These are phyloP conservation scores for Harmothoe impar DNA, from an alignment of 2,888 invertebrate species.

Conservation along the genomic window DNA sequence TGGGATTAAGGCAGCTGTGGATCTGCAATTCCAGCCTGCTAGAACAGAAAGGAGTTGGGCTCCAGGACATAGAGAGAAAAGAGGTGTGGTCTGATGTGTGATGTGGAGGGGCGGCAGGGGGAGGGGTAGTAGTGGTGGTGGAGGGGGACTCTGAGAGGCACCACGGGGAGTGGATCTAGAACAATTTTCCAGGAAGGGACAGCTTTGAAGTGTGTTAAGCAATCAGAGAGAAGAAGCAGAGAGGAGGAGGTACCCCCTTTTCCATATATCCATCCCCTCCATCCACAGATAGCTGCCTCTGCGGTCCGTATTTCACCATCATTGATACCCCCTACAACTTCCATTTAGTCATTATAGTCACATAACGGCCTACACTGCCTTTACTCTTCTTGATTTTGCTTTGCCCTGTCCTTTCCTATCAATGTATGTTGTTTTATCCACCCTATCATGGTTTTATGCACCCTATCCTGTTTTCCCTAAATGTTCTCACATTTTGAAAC, in stretches of 20 bases:
- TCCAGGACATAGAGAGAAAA: no score
- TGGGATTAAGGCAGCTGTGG: not conserved
- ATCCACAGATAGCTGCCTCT: not conserved
- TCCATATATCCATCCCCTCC: not conserved
- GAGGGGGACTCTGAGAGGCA: not conserved
- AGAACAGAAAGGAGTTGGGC: not conserved
- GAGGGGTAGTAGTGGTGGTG: not conserved
- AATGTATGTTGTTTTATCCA: no score
- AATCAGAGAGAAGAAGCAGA: constrained; percentile 24
- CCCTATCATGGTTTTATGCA: no score
- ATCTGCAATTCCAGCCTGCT: not conserved
- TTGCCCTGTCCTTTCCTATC: no score
- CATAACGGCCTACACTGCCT: no score
- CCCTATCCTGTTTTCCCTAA: no score
- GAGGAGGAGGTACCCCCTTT: not conserved
- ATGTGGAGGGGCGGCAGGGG: no score
- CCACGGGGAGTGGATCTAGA: not conserved
- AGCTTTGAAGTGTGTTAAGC: constrained; percentile 47
- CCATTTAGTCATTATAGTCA: no score
- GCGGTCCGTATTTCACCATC: not conserved
- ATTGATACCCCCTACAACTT: no score
- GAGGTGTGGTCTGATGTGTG: not conserved
- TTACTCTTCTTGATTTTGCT: no score
- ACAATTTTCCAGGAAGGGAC: constrained; percentile 3
- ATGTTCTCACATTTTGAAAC: no score